Base-by-base conservation (phyloP, 2,797 vertebrate species). In the Cygnus olor region DNA sequence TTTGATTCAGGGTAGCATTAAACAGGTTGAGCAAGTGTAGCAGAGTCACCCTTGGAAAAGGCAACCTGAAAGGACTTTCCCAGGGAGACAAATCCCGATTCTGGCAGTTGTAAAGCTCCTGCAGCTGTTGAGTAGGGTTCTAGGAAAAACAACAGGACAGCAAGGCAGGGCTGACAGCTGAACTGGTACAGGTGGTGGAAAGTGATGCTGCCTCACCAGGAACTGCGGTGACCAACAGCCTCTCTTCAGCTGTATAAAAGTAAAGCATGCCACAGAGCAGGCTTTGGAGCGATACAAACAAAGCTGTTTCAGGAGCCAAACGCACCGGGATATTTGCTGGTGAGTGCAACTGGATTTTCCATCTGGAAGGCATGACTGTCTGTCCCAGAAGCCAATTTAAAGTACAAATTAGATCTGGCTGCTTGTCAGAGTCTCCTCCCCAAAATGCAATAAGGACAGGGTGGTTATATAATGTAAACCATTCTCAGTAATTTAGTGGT, bases 91-190 rank as follows among this genome's bases (percentile, higher is more conserved):
- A 49, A 5, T 82, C 54, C 42, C 0, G 1, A 73, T 54, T 77
- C 53, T 80, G 89, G 80, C 88, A 94, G 94, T 86, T 82, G 86
- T 4, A 81, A 96, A 94, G 77, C 85, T 78, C 40, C 86, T 88
- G 84, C 88, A 95, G 91, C 91, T 96, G 89, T 86, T 1, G 2
- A 54, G 54, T 65, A 57, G 71, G 93, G 78, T 95, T 96, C 93
- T 96, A 94, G 94, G 94, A 96, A 96, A 93, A 93, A 93, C 73
- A 96, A 90, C 80, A 86, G 91, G 85, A 91, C 51, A 79, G 66
- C 0, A 0, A 79, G 78, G 40, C 85, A 68, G 49, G 77, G 83
- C 49, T 84, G 89, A 93, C 88, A 94, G 95, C 88, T 96, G 92
- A 94, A 36, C 60, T 88, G 64, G 64, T 95, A 86, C 53, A 80